Percentiles rank a stretch among this genome's conserved stretches.
Conservation (phyloP, 2,113 vertebrate genomes). For the Pardalotus punctatus region DNA sequence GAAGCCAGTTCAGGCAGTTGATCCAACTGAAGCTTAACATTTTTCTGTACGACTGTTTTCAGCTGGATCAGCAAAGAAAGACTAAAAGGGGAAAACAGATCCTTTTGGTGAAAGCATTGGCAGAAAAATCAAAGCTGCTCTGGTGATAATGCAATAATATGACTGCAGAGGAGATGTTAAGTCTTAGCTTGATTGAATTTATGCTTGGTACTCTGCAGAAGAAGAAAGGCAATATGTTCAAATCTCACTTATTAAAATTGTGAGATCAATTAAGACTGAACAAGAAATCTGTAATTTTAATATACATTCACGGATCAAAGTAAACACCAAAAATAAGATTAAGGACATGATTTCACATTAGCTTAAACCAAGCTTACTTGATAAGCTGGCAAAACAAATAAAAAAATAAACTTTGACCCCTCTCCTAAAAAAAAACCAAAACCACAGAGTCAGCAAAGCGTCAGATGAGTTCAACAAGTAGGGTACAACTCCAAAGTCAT, state of each 20-base stretch:
- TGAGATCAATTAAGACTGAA: background rate
- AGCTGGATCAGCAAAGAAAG: background rate
- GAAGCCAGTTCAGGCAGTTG: background rate
- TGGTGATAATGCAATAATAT: background rate
- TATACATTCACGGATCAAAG: background rate
- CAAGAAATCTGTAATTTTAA: background rate
- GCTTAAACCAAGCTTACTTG: background rate
- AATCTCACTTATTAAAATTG: background rate
- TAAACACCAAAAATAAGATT: background rate
- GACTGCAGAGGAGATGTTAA: background rate
- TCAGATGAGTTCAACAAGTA: background rate
- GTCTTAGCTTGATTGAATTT: background rate
- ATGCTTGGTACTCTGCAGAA: background rate
- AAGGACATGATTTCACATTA: background rate
- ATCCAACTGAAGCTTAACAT: background rate
- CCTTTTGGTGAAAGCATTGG: background rate
- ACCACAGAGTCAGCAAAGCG: background rate
- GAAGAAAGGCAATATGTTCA: background rate
- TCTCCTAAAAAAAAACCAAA: background rate
- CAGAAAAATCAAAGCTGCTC: constrained; percentile 15
- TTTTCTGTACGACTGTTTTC: background rate
- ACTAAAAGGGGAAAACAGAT: background rate
- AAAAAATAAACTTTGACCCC: background rate
- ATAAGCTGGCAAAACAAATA: background rate
- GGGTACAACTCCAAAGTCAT: background rate